Conservation (phyloP, 2,888 invertebrate genomes). For the Callosobruchus maculatus region DNA sequence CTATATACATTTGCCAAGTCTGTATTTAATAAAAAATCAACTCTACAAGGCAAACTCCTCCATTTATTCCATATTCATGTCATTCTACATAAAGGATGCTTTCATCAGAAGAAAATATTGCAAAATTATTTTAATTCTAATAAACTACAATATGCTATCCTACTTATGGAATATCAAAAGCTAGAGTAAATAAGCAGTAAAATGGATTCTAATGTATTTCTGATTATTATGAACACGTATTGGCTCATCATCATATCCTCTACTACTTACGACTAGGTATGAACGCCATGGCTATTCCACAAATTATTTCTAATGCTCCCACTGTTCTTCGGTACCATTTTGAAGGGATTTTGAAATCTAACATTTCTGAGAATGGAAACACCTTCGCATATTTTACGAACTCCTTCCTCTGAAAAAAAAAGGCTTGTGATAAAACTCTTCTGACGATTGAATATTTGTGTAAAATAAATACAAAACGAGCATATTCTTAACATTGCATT, state of each 20-base stretch:
- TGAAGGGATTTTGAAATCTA: constrained; percentile 85
- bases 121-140: too few relatives aligned
- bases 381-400: constrained; percentile 96
- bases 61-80: not conserved
- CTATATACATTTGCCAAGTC: not conserved
- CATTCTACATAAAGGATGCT: not conserved
- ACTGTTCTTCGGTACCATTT: constrained; percentile 88
- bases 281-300: constrained; percentile 77
- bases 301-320: constrained; percentile 79
- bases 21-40: not conserved
- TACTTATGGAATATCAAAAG: too few relatives aligned
- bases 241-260: not conserved
- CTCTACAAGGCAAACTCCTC: not conserved
- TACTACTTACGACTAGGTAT: constrained; percentile 74
- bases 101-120: too few relatives aligned
- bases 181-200: too few relatives aligned
- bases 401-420: constrained; percentile 77
- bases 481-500: too few relatives aligned
- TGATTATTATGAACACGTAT: too few relatives aligned
- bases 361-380: constrained; percentile 75
- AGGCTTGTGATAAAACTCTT: constrained; percentile 6
- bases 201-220: too few relatives aligned
- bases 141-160: too few relatives aligned
- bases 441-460: too few relatives aligned
- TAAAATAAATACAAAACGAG: too few relatives aligned